Evolutionary conservation across 2,113 vertebrate genomes (phyloP).

Genomic region (Podarcis muralis): DNA sequence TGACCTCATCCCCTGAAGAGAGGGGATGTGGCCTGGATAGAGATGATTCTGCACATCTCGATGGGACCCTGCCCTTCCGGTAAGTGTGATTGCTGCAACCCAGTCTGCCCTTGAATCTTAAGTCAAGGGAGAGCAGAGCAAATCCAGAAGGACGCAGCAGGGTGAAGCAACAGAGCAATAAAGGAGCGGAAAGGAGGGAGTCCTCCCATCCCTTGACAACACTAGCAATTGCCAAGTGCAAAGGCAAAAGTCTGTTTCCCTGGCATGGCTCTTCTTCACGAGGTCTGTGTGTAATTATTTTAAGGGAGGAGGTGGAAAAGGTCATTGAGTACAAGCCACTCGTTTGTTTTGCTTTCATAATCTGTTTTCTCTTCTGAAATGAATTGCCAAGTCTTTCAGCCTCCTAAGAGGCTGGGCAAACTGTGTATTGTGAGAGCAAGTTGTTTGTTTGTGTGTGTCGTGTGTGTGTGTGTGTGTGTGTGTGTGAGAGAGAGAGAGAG

Average conservation of each 20-base stretch:
- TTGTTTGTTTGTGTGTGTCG: too few species aligned
- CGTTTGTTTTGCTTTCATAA: neutral
- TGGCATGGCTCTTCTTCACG: neutral
- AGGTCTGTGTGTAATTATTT: neutral
- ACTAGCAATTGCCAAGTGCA: neutral
- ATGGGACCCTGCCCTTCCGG: too few species aligned
- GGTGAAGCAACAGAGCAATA: neutral
- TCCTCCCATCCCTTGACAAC: neutral
- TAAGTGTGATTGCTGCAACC: too few species aligned
- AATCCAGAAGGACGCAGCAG: neutral
- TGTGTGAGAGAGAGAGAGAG: neutral
- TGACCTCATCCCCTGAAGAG: too few species aligned
- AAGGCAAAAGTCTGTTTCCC: neutral
- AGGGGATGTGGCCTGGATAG: too few species aligned
- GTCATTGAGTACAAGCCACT: neutral
- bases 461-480: too few species aligned
- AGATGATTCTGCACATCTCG: too few species aligned
- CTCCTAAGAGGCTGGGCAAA: neutral
- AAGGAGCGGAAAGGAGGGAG: neutral
- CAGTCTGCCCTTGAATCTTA: too few species aligned
- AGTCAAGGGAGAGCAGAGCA: neutral
- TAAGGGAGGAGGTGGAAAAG: neutral
- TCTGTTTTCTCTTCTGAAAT: neutral
- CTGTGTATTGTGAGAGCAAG: neutral
- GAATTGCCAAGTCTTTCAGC: neutral